These are phyloP conservation scores for Drosophila ficusphila DNA, from an alignment of 1,140 invertebrate species.

Conservation along the genomic window DNA sequence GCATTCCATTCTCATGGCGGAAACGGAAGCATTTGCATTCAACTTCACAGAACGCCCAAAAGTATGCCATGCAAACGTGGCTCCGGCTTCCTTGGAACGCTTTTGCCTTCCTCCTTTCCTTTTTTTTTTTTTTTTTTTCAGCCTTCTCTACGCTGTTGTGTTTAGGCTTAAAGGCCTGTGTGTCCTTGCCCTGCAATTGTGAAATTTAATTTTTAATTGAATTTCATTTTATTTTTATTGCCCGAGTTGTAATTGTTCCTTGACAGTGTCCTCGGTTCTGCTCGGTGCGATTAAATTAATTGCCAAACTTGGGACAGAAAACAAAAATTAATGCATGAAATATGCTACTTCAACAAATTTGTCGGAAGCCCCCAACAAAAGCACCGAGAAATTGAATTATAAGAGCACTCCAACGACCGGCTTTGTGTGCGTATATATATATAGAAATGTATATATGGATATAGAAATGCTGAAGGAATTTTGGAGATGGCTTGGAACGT, in stretches of 20 bases:
- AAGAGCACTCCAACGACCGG: constrained; percentile 26
- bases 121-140: neutral
- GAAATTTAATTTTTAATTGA: constrained; percentile 47
- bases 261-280: constrained; percentile 34
- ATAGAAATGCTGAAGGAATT: constrained; percentile 39
- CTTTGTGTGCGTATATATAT: constrained; percentile 5
- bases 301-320: constrained; percentile 50
- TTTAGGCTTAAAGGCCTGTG: constrained; percentile 15
- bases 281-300: constrained; percentile 64
- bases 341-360: constrained; percentile 65
- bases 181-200: constrained; percentile 25
- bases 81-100: constrained; percentile 2
- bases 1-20: constrained; percentile 21
- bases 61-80: constrained; percentile 46
- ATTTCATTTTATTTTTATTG: constrained; percentile 45
- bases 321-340: constrained; percentile 63
- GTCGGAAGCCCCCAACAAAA: constrained; percentile 44
- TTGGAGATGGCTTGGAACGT: constrained; percentile 18
- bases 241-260: constrained; percentile 43
- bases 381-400: constrained; percentile 71
- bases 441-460: constrained; percentile 14
- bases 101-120: neutral
- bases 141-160: too few relatives aligned
- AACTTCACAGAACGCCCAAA: constrained; percentile 43
- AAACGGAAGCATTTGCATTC: constrained; percentile 59